Percentiles rank a stretch among this genome's conserved stretches.
Evolutionary conservation across 2,888 invertebrate species (phyloP).

Genomic region (Drosophila robusta): DNA sequence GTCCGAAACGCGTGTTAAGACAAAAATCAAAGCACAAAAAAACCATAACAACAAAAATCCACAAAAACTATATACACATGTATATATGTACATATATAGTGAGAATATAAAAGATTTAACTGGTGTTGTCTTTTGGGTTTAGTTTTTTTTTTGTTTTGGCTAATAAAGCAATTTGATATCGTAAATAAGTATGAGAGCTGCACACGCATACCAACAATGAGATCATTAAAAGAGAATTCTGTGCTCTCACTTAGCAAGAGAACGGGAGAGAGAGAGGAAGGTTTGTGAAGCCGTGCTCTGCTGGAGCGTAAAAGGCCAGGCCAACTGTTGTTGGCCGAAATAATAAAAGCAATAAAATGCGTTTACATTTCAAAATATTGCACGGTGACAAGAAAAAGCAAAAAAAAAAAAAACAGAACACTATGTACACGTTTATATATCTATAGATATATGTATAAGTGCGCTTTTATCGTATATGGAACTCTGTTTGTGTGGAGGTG

Average conservation of each 20-base stretch:
- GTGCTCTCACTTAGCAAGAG: constrained; percentile 7
- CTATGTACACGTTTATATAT: constrained; percentile 18
- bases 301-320: constrained; percentile 60
- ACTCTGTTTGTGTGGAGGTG: constrained; percentile 61
- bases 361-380: constrained; percentile 51
- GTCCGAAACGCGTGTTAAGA: constrained; percentile 56
- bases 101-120: constrained; percentile 58
- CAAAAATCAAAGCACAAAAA: constrained; percentile 35
- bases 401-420: constrained; percentile 15
- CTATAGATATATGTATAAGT: constrained; percentile 5
- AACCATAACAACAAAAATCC: constrained; percentile 31
- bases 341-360: constrained; percentile 35
- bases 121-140: constrained; percentile 35
- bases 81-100: no score
- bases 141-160: constrained; percentile 52
- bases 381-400: constrained; percentile 36
- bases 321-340: constrained; percentile 47
- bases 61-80: constrained; percentile 34
- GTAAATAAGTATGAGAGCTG: constrained; percentile 56
- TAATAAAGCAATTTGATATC: constrained; percentile 78
- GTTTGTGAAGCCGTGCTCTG: constrained; percentile 56
- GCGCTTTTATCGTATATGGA: constrained; percentile 51
- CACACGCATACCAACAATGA: constrained; percentile 40
- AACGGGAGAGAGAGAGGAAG: constrained; percentile 6
- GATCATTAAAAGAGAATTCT: constrained; percentile 58